These are phyloP conservation scores for Bombus pyrosoma DNA, from an alignment of 1,140 invertebrate genomes.

Conservation along the genomic window DNA sequence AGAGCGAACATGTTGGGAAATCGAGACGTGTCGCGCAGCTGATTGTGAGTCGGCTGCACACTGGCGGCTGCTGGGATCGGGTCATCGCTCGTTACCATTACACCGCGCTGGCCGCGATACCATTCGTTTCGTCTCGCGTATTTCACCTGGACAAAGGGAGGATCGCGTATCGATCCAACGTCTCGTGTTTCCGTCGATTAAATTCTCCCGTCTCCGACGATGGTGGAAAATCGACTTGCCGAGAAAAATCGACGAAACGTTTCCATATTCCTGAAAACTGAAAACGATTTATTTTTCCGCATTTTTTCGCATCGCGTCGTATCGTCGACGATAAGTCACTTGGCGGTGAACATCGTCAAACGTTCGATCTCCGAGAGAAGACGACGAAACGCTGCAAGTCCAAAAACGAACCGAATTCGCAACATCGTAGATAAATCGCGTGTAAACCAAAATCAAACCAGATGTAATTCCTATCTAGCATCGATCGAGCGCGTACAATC, in stretches of 20 bases:
- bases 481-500: not conserved
- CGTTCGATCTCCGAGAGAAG: not conserved
- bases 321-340: not conserved
- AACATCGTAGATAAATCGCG: not conserved
- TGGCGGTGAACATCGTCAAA: not conserved
- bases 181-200: not conserved
- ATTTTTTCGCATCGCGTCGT: too few relatives aligned
- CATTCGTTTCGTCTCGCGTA: slow-evolving; percentile 16
- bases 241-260: not conserved
- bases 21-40: slow-evolving; percentile 52
- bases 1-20: slow-evolving; percentile 52
- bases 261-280: not conserved
- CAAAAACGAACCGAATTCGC: not conserved
- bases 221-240: not conserved
- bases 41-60: slow-evolving; percentile 12
- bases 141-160: not conserved
- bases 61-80: slow-evolving; percentile 26
- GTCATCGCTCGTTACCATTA: slow-evolving; percentile 28
- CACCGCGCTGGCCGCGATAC: not conserved
- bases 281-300: not conserved
- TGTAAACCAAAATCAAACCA: not conserved
- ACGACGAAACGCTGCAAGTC: not conserved
- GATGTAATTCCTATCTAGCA: not conserved
- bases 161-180: not conserved
- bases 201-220: not conserved